A percentile compares a stretch with the other conserved stretches of the same genome.
Conservation (phyloP, 2,113 vertebrate genomes). For the Salvelinus fontinalis region DNA sequence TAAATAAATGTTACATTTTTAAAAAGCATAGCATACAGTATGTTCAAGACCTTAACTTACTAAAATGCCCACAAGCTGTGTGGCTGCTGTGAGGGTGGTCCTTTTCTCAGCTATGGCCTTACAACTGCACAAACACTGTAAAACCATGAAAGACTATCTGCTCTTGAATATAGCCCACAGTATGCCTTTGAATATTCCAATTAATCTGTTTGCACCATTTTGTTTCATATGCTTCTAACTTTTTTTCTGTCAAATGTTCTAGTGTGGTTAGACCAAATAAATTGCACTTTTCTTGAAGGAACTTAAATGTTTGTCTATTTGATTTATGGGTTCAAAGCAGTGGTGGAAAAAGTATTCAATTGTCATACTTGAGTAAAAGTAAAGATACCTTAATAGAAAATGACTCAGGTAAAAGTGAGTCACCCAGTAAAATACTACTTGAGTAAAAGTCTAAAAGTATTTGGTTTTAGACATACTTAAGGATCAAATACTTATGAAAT, state of each 20-base stretch:
- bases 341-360: too few species aligned
- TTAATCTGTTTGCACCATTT: background rate
- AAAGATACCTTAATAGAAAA: too few species aligned
- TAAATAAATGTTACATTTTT: too few species aligned
- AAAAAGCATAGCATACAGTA: background rate
- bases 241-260: too few species aligned
- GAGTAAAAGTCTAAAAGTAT: too few species aligned
- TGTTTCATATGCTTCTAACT: too few species aligned
- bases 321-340: background rate
- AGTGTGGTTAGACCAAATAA: conserved; percentile 4
- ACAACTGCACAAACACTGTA: background rate
- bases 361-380: too few species aligned
- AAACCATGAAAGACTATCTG: background rate
- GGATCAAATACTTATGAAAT: too few species aligned
- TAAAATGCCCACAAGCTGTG: background rate
- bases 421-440: too few species aligned
- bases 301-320: background rate
- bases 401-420: too few species aligned
- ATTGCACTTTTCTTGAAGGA: background rate
- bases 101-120: background rate
- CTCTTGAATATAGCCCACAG: background rate
- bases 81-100: background rate
- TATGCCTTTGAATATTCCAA: background rate
- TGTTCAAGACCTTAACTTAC: background rate
- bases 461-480: too few species aligned